Evolutionary conservation across 2,797 vertebrate genomes (phyloP), one percentile per base, ranked within the genome.

Genomic region (Brachyrhaphis roseni): DNA sequence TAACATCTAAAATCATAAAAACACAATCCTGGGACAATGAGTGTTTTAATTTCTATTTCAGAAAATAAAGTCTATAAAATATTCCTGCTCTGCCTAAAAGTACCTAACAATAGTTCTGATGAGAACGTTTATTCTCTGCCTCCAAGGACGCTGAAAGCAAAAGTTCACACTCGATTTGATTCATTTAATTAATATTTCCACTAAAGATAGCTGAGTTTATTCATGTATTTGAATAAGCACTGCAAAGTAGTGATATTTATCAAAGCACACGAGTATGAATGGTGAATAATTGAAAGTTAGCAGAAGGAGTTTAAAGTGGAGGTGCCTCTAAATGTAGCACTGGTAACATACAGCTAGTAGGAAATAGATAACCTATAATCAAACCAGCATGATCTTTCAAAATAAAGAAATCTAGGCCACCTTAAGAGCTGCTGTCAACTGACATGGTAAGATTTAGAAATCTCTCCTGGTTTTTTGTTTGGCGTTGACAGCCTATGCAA

Each of bases 141-240:
- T 57, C 28, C 4, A 28, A 15, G n/a, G 26, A 12, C 2, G 16
- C 16, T 34, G 59, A 64, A 36, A 36, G 59, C 31, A 34, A 28
- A 64, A 36, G 59, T 64, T 28, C 31, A 36, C 16, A 64, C 31
- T 36, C 15, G 15, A 36, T 64, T 36, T 64, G 34, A 64, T 64
- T 8, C 15, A 8, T 64, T 64, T 64, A 64, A 64, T 36, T 64
- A 64, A 64, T 64, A 64, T 20, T 64, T 64, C 59, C 59, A 64
- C 59, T 36, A 34, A 64, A 15, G 15, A 64, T 64, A 18, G 31
- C 31, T 64, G 59, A 59, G 18, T 64, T 20, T 36, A 64, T 18
- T 36, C 16, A 20, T 64, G 15, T 36, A 20, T 36, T 64, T 64
- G 12, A 64, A 36, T 64, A 36, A 36, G 59, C 5, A 36, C 59